Conservation (phyloP, 2,888 invertebrate genomes). For the Chrysopilus asiliformis region DNA sequence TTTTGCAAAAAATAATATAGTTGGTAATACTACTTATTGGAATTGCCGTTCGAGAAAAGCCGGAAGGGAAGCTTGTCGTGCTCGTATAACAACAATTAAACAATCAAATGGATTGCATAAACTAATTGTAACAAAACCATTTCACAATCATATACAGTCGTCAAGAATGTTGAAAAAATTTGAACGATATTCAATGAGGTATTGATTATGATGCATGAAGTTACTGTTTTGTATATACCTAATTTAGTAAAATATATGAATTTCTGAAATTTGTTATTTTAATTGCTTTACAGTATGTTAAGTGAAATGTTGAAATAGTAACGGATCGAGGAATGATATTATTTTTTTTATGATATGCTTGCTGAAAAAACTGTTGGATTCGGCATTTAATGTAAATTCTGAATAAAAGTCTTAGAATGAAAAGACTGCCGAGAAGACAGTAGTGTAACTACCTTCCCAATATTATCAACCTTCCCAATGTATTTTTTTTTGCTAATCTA, state of each 20-base stretch:
- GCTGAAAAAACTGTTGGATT: no score
- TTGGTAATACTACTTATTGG: constrained; percentile 31
- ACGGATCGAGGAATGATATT: no score
- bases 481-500: no score
- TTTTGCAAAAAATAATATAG: constrained; percentile 30
- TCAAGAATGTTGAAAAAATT: constrained; percentile 21
- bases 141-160: constrained; percentile 31
- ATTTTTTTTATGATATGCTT: no score
- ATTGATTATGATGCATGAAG: neutral
- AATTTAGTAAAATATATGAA: neutral
- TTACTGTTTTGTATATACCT: neutral
- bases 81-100: constrained; percentile 25
- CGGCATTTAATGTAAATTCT: no score
- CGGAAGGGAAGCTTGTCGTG: constrained; percentile 25
- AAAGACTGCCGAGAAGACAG: no score
- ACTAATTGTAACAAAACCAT: constrained; percentile 27
- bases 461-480: no score
- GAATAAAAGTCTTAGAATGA: no score
- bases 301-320: no score
- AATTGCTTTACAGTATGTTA: no score
- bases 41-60: constrained; percentile 29
- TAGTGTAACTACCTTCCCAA: no score
- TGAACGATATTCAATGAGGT: constrained; percentile 11
- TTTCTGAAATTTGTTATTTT: neutral
- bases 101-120: constrained; percentile 24